phyloP scores from a whole-genome alignment of 2,888 invertebrate genomes.

The Cybosia mesomella region DNA sequence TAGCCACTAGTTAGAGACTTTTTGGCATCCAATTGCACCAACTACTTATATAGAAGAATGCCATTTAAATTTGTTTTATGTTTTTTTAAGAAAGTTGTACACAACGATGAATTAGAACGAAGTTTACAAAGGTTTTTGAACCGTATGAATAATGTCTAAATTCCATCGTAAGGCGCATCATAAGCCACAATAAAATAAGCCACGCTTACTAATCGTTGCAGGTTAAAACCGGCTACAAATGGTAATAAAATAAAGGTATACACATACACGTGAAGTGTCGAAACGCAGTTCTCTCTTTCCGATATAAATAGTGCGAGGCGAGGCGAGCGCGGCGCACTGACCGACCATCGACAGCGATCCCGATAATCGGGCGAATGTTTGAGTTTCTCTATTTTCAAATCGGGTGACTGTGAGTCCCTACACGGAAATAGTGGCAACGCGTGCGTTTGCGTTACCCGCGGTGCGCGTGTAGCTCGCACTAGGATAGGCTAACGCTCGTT shows the following conservation, averaged over 20 bases:
- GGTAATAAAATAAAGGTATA: slow-evolving; percentile 84
- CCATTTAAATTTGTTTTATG: background rate
- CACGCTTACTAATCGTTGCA: slow-evolving; percentile 79
- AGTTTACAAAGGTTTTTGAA: slow-evolving; percentile 30
- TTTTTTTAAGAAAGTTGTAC: background rate
- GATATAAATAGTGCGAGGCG: slow-evolving; percentile 85
- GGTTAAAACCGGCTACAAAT: slow-evolving; percentile 85
- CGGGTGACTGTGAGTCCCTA: slow-evolving; percentile 67
- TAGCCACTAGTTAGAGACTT: slow-evolving; percentile 22
- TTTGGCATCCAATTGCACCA: background rate
- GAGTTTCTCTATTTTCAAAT: slow-evolving; percentile 86
- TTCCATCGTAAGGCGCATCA: slow-evolving; percentile 65
- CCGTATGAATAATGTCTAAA: slow-evolving; percentile 56
- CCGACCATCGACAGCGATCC: slow-evolving; percentile 84
- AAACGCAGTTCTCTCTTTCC: slow-evolving; percentile 80
- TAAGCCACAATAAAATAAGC: slow-evolving; percentile 77
- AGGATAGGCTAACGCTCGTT: slow-evolving; percentile 62
- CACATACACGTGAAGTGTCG: slow-evolving; percentile 80
- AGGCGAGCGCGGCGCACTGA: slow-evolving; percentile 76
- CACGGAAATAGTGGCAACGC: slow-evolving; percentile 57
- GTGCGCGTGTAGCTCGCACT: slow-evolving; percentile 46
- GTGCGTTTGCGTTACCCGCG: slow-evolving; percentile 65
- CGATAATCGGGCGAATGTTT: slow-evolving; percentile 84
- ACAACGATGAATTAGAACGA: slow-evolving; percentile 3
- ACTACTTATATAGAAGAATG: background rate